Percentiles rank a stretch among this genome's conserved stretches.
Conservation (phyloP, 2,888 invertebrate species). For the Toxonevra muliebris region DNA sequence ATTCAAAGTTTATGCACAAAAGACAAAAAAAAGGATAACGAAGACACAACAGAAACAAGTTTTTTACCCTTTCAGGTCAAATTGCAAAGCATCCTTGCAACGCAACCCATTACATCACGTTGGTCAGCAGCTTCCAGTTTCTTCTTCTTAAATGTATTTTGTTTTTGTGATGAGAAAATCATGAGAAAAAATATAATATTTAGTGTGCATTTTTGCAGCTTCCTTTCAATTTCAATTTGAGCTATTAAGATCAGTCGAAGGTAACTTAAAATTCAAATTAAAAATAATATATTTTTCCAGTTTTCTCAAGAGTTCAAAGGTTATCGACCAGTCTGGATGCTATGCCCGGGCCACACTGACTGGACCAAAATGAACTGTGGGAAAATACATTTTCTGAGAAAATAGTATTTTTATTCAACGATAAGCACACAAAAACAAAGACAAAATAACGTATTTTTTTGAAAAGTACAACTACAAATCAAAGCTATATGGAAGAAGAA, state of each 20-base stretch:
- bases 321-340: constrained; percentile 46
- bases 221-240: constrained; percentile 28
- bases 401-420: background rate
- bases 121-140: constrained; percentile 40
- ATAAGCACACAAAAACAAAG: background rate
- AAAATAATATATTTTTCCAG: constrained; percentile 26
- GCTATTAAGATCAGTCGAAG: background rate
- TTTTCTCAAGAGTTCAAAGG: constrained; percentile 51
- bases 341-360: constrained; percentile 4
- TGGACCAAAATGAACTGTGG: constrained; percentile 2
- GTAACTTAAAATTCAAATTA: background rate
- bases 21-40: too few species aligned
- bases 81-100: constrained; percentile 7
- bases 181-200: constrained; percentile 27
- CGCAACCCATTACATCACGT: constrained; percentile 20
- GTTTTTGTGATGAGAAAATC: constrained; percentile 48
- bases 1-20: too few species aligned
- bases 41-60: constrained; percentile 39
- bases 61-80: constrained; percentile 42
- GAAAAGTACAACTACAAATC: background rate
- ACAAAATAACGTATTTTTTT: background rate
- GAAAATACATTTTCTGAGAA: constrained; percentile 9
- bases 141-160: background rate
- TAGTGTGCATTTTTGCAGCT: constrained; percentile 43
- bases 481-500: constrained; percentile 26